Evolutionary conservation across 2,888 invertebrate genomes (phyloP).

Genomic region (Chirona hameri): DNA sequence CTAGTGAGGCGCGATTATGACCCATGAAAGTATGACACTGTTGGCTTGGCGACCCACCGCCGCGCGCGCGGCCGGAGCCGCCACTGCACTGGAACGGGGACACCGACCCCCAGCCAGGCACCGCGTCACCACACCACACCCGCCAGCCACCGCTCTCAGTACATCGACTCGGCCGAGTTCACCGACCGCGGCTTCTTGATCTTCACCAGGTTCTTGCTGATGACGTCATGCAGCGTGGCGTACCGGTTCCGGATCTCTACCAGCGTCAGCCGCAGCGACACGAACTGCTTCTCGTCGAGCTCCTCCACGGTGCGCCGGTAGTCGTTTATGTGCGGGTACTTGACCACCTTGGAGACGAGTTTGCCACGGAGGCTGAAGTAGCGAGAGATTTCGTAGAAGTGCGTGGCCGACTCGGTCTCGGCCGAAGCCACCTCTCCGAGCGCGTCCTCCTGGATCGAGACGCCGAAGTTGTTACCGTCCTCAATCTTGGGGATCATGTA

Average conservation of each 20-base stretch:
- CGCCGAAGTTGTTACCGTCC: constrained; percentile 99
- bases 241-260: constrained; percentile 97
- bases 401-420: constrained; percentile 95
- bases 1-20: not conserved
- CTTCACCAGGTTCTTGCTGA: constrained; percentile 97
- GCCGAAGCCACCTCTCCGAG: constrained; percentile 94
- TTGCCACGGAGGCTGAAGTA: constrained; percentile 90
- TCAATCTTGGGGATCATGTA: constrained; percentile 99
- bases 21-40: not conserved
- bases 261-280: constrained; percentile 89
- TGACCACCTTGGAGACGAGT: constrained; percentile 69
- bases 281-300: constrained; percentile 94
- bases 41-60: not conserved
- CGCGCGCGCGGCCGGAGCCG: not conserved
- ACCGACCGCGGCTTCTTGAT: constrained; percentile 94
- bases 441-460: constrained; percentile 97
- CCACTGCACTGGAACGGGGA: not conserved
- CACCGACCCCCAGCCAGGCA: not conserved
- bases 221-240: constrained; percentile 94
- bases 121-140: not conserved
- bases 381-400: constrained; percentile 95
- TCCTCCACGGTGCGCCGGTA: constrained; percentile 88
- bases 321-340: constrained; percentile 95
- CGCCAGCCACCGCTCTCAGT: constrained; percentile 41
- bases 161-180: constrained; percentile 54